A percentile compares a stretch with the other conserved stretches of the same genome.
These are phyloP conservation scores for Cheilosia soror DNA, from an alignment of 2,888 invertebrate genomes.

Conservation along the genomic window DNA sequence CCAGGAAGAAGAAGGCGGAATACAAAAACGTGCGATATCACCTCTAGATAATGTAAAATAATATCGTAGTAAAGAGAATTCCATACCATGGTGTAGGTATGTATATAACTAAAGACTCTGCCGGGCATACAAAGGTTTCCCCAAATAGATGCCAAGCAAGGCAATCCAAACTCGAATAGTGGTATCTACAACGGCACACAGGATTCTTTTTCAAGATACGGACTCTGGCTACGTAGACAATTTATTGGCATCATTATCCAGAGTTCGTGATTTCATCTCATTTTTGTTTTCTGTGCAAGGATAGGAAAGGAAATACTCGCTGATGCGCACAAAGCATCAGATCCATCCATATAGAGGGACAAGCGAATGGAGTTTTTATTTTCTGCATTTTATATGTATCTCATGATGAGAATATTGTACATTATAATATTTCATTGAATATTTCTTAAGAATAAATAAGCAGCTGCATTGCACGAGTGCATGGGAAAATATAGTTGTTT, in stretches of 20 bases:
- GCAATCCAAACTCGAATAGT: slow-evolving; percentile 2
- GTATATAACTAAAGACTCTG: not conserved
- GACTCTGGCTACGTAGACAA: slow-evolving; percentile 20
- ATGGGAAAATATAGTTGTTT: not conserved
- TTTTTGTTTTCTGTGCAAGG: slow-evolving; percentile 10
- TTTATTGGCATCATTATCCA: slow-evolving; percentile 24
- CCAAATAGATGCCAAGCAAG: not conserved
- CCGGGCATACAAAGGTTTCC: not conserved
- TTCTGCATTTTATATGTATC: not conserved
- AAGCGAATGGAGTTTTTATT: slow-evolving; percentile 10
- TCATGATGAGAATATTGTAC: not conserved
- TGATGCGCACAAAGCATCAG: slow-evolving; percentile 3
- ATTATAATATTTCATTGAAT: slow-evolving; percentile 26
- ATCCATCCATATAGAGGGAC: not conserved
- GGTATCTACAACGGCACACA: slow-evolving; percentile 8
- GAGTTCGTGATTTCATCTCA: slow-evolving; percentile 27
- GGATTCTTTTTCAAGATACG: not conserved
- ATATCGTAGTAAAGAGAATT: slow-evolving; percentile 12
- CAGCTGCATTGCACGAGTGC: slow-evolving; percentile 5
- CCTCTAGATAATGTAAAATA: slow-evolving; percentile 18
- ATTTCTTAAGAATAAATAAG: not conserved
- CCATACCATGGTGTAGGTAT: not conserved
- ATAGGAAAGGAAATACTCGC: not conserved
- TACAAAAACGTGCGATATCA: slow-evolving; percentile 13
- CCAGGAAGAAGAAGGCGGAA: slow-evolving; percentile 6